Base-by-base conservation (phyloP, 2,113 vertebrate genomes). In the Tangachromis dhanisi region DNA sequence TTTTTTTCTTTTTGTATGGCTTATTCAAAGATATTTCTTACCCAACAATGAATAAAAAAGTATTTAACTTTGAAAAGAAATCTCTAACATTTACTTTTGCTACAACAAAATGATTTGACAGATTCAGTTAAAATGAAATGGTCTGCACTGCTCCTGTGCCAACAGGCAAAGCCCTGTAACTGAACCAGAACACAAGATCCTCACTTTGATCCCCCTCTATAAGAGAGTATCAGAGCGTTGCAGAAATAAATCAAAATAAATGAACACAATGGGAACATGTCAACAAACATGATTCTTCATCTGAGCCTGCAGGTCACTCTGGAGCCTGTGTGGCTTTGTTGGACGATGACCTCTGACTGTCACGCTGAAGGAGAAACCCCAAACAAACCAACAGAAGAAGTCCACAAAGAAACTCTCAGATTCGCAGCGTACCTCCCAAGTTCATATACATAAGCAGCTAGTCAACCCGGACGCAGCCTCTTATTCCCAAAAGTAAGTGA, bases 231-330 rank as follows among this genome's bases (percentile, higher is more conserved):
- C 87, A 71, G 89, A 87, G 89, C 91, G 11, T 92, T 90, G 29
- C 79, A 35, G 38, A 26, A 49, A 80, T 33, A 45, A 80, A 91
- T 76, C 76, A 92, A 91, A 94, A 93, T 88, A 91, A 92, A 85
- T 40, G 81, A 89, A 95, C 89, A 90, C 90, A 88, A 92, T 76
- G 61, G 66, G 85, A 88, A 89, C 38, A 79, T 89, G 87, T 90
- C 93, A 94, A 93, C 94, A 95, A 93, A 95, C 92, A 93, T 10
- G 61, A 66, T 89, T 83, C 80, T 40, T 89, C 68, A 54, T 81
- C 84, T 42, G 63, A 73, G 79, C 11, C 83, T 19, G 40, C 55
- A 19, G 90, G 92, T 92, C 88, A 92, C 38, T 90, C 81, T 80
- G 33, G 76, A 94, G 81, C 92, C 71, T 83, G 61, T 79, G 89